These are phyloP conservation scores for Adela reaumurella DNA, from an alignment of 2,888 invertebrate species.

Conservation along the genomic window DNA sequence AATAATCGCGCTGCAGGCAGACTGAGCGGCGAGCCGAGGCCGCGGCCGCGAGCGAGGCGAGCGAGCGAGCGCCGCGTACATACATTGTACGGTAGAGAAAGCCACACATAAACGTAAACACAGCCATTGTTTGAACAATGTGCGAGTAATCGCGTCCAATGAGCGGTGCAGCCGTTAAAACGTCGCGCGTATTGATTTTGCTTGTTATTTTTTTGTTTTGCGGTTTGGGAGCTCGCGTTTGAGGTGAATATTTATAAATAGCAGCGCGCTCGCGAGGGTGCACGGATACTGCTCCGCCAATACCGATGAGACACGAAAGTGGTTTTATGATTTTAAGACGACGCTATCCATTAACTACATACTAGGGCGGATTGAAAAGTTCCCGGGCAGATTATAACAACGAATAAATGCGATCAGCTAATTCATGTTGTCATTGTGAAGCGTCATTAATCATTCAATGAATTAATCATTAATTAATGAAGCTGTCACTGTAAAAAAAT, in stretches of 20 bases:
- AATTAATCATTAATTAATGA: too few relatives aligned
- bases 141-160: not conserved
- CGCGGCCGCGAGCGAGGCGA: too few relatives aligned
- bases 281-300: too few relatives aligned
- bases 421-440: too few relatives aligned
- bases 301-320: too few relatives aligned
- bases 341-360: too few relatives aligned
- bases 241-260: not conserved
- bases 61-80: not conserved
- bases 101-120: not conserved
- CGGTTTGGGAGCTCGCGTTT: not conserved
- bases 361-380: too few relatives aligned
- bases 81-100: not conserved
- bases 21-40: not conserved
- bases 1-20: not conserved
- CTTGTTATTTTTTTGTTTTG: not conserved
- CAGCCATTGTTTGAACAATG: not conserved
- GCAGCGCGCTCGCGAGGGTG: not conserved
- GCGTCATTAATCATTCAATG: too few relatives aligned
- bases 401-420: too few relatives aligned
- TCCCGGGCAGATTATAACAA: too few relatives aligned
- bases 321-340: too few relatives aligned
- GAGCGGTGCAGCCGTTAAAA: not conserved
- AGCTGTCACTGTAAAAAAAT: too few relatives aligned
- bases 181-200: not conserved